Base-by-base conservation (phyloP, 2,797 vertebrate genomes). In the Sebastes ruberrimus region DNA sequence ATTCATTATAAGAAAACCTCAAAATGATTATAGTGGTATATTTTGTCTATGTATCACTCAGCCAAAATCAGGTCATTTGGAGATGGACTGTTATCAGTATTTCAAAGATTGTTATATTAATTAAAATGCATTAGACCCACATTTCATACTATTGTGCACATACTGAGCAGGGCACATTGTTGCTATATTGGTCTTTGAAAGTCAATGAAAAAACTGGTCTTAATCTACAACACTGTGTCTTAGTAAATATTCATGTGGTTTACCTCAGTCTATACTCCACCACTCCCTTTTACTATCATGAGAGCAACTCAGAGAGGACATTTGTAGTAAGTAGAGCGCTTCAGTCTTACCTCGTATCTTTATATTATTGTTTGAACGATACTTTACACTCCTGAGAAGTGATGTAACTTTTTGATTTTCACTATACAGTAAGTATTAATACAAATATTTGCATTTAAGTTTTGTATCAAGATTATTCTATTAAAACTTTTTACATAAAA, bases 331-430 rank as follows among this genome's bases (percentile, higher is more conserved):
- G 55, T 60, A 82, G 63, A 84, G 69, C 69, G 80, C 71, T 78
- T 80, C 74, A 80, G 78, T 89, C 82, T 92, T 91, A 92, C 90
- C 89, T 93, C 82, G 49, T 86, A 68, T 88, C 68, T 82, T 88
- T 38, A 60, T 85, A 71, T 84, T 86, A 38, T 52, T 79, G 52
- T 82, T 84, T 83, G 55, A 78, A 84, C 22, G 80, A 89, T 92
- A 87, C 63, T 77, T 66, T 82, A 85, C 62, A 66, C 65, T 25
- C 25, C 65, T 79, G 59, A 88, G 55, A 83, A 53, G 52, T 82
- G 62, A 90, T 92, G 69, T 93, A 90, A 90, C 82, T 68, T 65
- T 88, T 82, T 81, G 60, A 89, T 89, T 88, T 91, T 81, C 60
- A 61, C 73, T 83, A 73, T 82, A 80, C 78, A 86, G 23, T 71